phyloP scores from a whole-genome alignment of 2,797 vertebrate species.

The Hypotaenidia okinawae region DNA sequence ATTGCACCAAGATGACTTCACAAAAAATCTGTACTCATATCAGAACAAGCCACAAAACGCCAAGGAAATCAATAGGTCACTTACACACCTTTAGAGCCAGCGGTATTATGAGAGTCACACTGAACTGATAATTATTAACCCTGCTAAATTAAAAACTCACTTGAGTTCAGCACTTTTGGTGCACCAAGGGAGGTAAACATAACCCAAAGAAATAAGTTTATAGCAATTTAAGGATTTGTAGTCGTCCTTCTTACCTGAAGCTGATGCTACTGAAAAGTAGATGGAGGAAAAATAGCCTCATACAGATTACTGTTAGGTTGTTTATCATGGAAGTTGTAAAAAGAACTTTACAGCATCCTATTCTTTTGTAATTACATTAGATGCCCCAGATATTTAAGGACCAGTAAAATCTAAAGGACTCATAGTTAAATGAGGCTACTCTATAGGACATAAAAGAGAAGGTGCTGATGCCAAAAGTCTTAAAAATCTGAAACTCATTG shows the following conservation, averaged over 20 bases:
- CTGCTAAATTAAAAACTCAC: constrained; percentile 47
- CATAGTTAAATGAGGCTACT: background rate
- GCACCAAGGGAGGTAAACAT: background rate
- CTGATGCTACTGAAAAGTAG: background rate
- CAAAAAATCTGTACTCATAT: constrained; percentile 34
- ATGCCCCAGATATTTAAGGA: background rate
- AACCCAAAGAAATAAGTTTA: constrained; percentile 17
- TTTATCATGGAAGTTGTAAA: background rate
- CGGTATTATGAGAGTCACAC: background rate
- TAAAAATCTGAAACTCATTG: background rate
- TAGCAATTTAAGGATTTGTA: constrained; percentile 34
- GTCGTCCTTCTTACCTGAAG: background rate
- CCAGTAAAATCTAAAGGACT: background rate
- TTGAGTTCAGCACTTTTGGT: constrained; percentile 16
- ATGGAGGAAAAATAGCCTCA: background rate
- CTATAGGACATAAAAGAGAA: background rate
- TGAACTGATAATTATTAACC: constrained; percentile 52
- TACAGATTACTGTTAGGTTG: background rate
- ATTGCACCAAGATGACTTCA: constrained; percentile 34
- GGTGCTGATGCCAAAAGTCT: background rate
- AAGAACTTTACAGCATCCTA: background rate
- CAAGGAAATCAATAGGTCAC: constrained; percentile 54
- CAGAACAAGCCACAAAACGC: constrained; percentile 23
- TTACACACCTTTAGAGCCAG: constrained; percentile 1
- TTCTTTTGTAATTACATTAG: background rate